A percentile compares a stretch with the other conserved stretches of the same genome.
These are phyloP conservation scores for Drosophila mulleri DNA, from an alignment of 2,888 invertebrate genomes.

Conservation along the genomic window DNA sequence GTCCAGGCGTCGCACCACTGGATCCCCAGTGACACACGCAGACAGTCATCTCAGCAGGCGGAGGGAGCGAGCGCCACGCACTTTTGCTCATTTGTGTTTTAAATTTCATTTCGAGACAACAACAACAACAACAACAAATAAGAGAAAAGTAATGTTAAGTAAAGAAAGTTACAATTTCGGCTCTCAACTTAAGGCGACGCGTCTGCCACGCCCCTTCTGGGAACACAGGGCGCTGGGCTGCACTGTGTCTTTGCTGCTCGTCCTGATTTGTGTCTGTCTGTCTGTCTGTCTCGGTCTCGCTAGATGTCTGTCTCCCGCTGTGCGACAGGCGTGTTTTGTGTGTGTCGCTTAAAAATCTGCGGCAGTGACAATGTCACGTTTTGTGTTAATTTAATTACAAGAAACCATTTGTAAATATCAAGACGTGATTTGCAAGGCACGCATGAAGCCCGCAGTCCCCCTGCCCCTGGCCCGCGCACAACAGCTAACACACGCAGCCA, in stretches of 20 bases:
- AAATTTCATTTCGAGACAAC: slow-evolving; percentile 67
- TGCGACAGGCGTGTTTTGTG: slow-evolving; percentile 10
- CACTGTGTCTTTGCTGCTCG: slow-evolving; percentile 56
- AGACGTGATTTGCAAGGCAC: slow-evolving; percentile 77
- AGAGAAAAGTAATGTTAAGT: slow-evolving; percentile 53
- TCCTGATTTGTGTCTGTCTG: slow-evolving; percentile 57
- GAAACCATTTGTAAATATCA: slow-evolving; percentile 80
- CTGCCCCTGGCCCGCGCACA: no score
- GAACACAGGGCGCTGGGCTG: slow-evolving; percentile 34
- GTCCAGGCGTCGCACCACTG: slow-evolving; percentile 36
- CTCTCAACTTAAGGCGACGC: slow-evolving; percentile 17
- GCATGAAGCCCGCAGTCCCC: slow-evolving; percentile 43
- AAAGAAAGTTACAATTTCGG: slow-evolving; percentile 70
- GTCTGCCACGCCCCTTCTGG: slow-evolving; percentile 48
- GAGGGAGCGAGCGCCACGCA: slow-evolving; percentile 58
- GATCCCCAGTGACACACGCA: slow-evolving; percentile 59
- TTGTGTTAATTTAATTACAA: slow-evolving; percentile 80
- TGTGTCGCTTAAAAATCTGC: slow-evolving; percentile 74
- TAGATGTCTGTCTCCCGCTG: background rate
- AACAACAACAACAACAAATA: slow-evolving; percentile 37
- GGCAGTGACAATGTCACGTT: slow-evolving; percentile 79
- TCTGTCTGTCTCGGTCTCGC: background rate
- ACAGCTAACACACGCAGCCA: background rate
- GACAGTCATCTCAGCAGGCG: slow-evolving; percentile 23
- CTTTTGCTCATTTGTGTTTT: slow-evolving; percentile 79